Percentiles rank a stretch among this genome's conserved stretches.
Conservation (phyloP, 2,113 vertebrate species). For the Festucalex cinctus region DNA sequence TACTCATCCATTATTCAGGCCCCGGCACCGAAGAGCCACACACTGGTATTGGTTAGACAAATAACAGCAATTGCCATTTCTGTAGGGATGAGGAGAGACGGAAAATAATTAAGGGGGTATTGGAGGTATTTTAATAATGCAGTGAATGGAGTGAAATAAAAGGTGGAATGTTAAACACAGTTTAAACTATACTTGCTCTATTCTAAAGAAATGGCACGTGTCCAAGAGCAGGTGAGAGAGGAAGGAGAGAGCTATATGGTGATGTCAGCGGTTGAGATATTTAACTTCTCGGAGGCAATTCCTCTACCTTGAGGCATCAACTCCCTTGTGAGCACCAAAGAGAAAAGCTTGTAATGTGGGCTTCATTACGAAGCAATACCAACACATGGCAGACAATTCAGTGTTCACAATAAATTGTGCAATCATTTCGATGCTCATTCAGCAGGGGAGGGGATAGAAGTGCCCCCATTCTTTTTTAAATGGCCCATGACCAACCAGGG, state of each 20-base stretch:
- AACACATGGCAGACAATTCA: slow-evolving; percentile 14
- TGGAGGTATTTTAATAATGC: slow-evolving; percentile 64
- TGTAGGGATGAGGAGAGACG: slow-evolving; percentile 48
- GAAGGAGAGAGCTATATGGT: slow-evolving; percentile 26
- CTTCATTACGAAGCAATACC: slow-evolving; percentile 36
- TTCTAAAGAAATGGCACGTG: slow-evolving; percentile 50
- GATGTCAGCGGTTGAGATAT: slow-evolving; percentile 51
- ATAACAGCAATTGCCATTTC: slow-evolving; percentile 70
- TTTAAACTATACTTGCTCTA: slow-evolving; percentile 54
- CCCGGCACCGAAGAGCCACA: slow-evolving; percentile 50
- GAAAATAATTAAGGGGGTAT: slow-evolving; percentile 61
- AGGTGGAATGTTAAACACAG: slow-evolving; percentile 60
- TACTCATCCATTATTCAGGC: slow-evolving; percentile 74
- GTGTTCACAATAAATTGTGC: neutral
- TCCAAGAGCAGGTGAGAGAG: slow-evolving; percentile 27
- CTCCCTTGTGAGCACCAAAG: slow-evolving; percentile 41
- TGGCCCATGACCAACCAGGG: neutral
- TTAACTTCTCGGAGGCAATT: slow-evolving; percentile 54
- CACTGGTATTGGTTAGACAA: slow-evolving; percentile 70
- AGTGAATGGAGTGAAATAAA: slow-evolving; percentile 51
- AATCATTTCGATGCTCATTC: slow-evolving; percentile 4
- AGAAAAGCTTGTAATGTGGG: slow-evolving; percentile 21
- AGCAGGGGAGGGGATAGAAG: slow-evolving; percentile 1
- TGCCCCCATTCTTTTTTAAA: neutral
- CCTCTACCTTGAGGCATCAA: slow-evolving; percentile 27